Evolutionary conservation across 2,113 vertebrate species (phyloP).

Genomic region (Actenoides lindsayi): DNA sequence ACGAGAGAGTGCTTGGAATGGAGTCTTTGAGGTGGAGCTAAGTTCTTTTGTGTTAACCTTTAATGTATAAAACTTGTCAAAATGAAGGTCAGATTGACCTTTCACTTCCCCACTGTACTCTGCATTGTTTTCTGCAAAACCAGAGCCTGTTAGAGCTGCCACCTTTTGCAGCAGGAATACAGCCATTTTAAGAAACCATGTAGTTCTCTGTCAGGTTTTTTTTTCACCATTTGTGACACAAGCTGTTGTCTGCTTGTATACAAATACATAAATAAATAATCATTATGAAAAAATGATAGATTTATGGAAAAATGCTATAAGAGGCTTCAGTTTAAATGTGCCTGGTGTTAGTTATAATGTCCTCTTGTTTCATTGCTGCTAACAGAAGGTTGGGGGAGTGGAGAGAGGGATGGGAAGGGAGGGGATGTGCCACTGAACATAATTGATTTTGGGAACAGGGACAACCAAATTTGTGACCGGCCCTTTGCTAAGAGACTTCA

Average conservation of each 20-base stretch:
- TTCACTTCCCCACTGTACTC: background rate
- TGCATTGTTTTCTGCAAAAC: background rate
- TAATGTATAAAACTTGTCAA: conserved; percentile 10
- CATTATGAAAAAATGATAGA: background rate
- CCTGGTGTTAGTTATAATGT: background rate
- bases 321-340: background rate
- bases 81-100: conserved; percentile 23
- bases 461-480: background rate
- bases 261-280: background rate
- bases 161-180: background rate
- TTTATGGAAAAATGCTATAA: background rate
- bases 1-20: background rate
- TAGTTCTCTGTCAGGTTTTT: background rate
- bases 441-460: background rate
- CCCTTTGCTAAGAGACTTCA: background rate
- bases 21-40: background rate
- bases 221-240: background rate
- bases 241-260: background rate
- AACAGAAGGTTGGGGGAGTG: background rate
- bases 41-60: conserved; percentile 5
- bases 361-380: background rate
- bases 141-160: background rate
- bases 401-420: background rate
- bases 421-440: background rate
- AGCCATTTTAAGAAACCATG: background rate